These are phyloP conservation scores for Bicyclus anynana DNA, from an alignment of 1,140 invertebrate genomes.

Conservation along the genomic window DNA sequence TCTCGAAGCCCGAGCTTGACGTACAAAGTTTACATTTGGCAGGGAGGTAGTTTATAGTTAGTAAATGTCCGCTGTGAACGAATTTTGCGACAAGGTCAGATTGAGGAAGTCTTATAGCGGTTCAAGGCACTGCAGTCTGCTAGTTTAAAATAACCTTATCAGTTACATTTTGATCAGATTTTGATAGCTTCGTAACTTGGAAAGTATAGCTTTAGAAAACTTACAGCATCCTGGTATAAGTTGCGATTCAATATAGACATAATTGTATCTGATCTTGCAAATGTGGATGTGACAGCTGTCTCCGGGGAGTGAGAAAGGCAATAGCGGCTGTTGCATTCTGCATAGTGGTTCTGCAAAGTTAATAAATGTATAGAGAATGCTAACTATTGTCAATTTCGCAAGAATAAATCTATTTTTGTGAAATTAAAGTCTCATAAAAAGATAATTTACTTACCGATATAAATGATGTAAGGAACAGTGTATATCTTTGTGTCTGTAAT, in stretches of 20 bases:
- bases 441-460: constrained; percentile 41
- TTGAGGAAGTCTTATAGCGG: too few species aligned
- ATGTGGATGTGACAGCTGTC: constrained; percentile 36
- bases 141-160: too few species aligned
- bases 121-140: too few species aligned
- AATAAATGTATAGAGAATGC: background rate
- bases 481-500: constrained; percentile 43
- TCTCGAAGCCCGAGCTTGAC: too few species aligned
- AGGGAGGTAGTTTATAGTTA: too few species aligned
- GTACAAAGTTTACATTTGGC: too few species aligned
- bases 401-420: background rate
- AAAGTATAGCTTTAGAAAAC: background rate
- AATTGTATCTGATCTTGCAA: constrained; percentile 58
- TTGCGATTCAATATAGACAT: constrained; percentile 36
- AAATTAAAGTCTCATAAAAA: background rate
- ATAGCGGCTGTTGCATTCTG: constrained; percentile 35
- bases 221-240: constrained; percentile 1
- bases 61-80: too few species aligned
- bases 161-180: too few species aligned
- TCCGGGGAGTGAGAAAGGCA: constrained; percentile 39
- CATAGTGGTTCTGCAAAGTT: constrained; percentile 41
- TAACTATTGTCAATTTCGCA: too few species aligned
- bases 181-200: too few species aligned
- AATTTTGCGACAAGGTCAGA: too few species aligned
- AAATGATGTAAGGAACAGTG: constrained; percentile 45